Evolutionary conservation across 2,888 invertebrate species (phyloP), one percentile per base, ranked within the genome.

Genomic region (Chalcis sispes): DNA sequence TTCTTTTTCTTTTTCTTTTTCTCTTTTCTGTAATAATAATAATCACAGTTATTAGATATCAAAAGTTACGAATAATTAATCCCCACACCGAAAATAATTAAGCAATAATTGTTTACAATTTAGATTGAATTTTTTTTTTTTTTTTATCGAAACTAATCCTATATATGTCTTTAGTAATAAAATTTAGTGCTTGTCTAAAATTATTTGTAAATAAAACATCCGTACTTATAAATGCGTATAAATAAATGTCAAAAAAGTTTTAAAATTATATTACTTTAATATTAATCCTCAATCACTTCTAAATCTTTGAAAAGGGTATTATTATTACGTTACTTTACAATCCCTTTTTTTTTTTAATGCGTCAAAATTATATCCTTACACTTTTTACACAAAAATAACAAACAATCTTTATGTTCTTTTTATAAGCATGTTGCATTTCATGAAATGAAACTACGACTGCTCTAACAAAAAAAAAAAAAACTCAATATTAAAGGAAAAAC

Each of bases 371-470:
- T 40, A 70, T 61, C 50, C 50, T 42, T 2, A 27, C 62, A 71
- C 52, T 52, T 32, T 25, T 69, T n/a, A 64, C 54, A 72, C 46
- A 25, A 48, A 54, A 32, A 18, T 20, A 58, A 64, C 32, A 32
- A 52, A 29, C 69, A 40, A 67, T 59, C 20, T 69, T 36, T 70
- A 32, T 75, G 1, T 52, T 32, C 36, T 46, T 56, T 50, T 10
- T 42, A 10, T 18, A 58, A 36, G 70, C 65, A 75, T 75, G 70
- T 59, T 64, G 56, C 71, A 64, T 71, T 52, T 29, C 36, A 27
- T 54, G 1, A 23, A 36, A 36, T 29, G 4, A n/a, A 36, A 59
- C 5, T 64, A 15, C 32, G 8, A 59, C 50, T 23, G 29, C n/a
- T n/a, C n/a, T n/a, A n/a, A n/a, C n/a, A n/a, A n/a, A n/a, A n/a